phyloP scores from a whole-genome alignment of 2,797 vertebrate genomes.

The Spea hammondii region DNA sequence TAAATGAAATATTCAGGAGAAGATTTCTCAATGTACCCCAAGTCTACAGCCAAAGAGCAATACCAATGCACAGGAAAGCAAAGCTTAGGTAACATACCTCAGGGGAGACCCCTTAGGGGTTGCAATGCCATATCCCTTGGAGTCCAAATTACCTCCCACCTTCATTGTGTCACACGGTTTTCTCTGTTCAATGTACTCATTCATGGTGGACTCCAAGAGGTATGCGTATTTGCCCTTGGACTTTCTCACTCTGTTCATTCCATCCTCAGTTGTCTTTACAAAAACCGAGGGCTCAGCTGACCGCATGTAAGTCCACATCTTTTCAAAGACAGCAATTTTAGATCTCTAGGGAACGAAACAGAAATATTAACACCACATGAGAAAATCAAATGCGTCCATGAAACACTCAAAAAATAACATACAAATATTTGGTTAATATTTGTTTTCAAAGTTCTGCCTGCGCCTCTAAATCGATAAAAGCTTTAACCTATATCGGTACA shows the following conservation, averaged over 20 bases:
- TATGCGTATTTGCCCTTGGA: conserved; percentile 99
- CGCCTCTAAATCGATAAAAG: too few relatives aligned
- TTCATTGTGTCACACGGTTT: conserved; percentile 99
- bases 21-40: conserved; percentile 24
- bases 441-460: too few relatives aligned
- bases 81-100: conserved; percentile 79
- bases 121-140: conserved; percentile 98
- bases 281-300: conserved; percentile 96
- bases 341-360: conserved; percentile 78
- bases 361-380: not conserved
- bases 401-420: too few relatives aligned
- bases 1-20: conserved; percentile 18
- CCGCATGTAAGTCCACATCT: conserved; percentile 99
- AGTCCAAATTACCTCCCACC: conserved; percentile 99
- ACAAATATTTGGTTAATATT: too few relatives aligned
- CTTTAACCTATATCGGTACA: too few relatives aligned
- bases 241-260: conserved; percentile 93
- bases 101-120: conserved; percentile 95
- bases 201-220: conserved; percentile 98
- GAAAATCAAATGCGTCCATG: too few relatives aligned
- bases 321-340: conserved; percentile 99
- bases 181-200: conserved; percentile 97
- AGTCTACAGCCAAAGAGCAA: conserved; percentile 42
- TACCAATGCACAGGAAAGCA: conserved; percentile 51
- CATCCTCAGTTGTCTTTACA: conserved; percentile 96